Percentiles rank a stretch among this genome's conserved stretches.
These are phyloP conservation scores for Harpagifer antarcticus DNA, from an alignment of 2,797 vertebrate genomes.

Conservation along the genomic window DNA sequence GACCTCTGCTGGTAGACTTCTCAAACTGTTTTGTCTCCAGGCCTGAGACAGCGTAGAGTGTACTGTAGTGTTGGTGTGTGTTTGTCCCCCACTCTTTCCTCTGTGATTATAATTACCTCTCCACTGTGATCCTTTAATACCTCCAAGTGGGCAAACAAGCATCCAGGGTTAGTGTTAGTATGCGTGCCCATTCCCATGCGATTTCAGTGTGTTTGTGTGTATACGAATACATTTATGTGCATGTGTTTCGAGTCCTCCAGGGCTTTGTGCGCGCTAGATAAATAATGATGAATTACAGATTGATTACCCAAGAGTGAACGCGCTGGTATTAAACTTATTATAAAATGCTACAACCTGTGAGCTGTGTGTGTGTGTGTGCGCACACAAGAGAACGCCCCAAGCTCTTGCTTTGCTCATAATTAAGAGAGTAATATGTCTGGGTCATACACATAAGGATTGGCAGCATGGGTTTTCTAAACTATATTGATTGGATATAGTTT, in stretches of 20 bases:
- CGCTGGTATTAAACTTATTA: slow-evolving; percentile 76
- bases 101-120: slow-evolving; percentile 78
- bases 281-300: slow-evolving; percentile 83
- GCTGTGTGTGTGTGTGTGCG: slow-evolving; percentile 11
- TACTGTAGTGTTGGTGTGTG: slow-evolving; percentile 41
- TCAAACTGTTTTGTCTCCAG: slow-evolving; percentile 20
- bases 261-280: slow-evolving; percentile 67
- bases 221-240: slow-evolving; percentile 27
- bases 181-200: slow-evolving; percentile 34
- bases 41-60: slow-evolving; percentile 15
- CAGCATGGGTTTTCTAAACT: slow-evolving; percentile 59
- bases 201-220: slow-evolving; percentile 22
- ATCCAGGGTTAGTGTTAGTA: slow-evolving; percentile 48
- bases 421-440: slow-evolving; percentile 71
- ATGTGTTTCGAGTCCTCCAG: slow-evolving; percentile 49
- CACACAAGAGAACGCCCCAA: slow-evolving; percentile 27
- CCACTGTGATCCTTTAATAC: slow-evolving; percentile 72
- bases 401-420: slow-evolving; percentile 65
- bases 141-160: slow-evolving; percentile 66
- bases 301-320: slow-evolving; percentile 83
- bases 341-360: slow-evolving; percentile 68
- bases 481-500: slow-evolving; percentile 65
- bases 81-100: slow-evolving; percentile 47
- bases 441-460: slow-evolving; percentile 69
- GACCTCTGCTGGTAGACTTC: slow-evolving; percentile 16